These are phyloP conservation scores for Pyralis farinalis DNA, from an alignment of 2,888 invertebrate genomes.

Conservation along the genomic window DNA sequence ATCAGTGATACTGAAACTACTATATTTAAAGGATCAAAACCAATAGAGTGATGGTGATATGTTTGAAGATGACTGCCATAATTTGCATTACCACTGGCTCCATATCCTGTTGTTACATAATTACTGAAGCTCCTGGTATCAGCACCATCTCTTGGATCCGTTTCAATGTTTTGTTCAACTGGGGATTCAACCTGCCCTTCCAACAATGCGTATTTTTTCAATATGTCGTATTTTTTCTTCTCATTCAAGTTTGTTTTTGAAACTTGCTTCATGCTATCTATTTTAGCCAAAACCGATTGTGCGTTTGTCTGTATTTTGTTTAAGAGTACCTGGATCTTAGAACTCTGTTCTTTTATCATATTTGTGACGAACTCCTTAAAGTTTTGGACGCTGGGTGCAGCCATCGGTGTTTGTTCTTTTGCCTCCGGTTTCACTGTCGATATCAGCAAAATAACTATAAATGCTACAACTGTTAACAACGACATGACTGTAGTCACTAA, in stretches of 20 bases:
- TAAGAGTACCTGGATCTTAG: constrained; percentile 55
- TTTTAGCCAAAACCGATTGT: constrained; percentile 54
- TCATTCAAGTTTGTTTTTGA: constrained; percentile 17
- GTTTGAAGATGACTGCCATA: constrained; percentile 39
- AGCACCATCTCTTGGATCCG: constrained; percentile 23
- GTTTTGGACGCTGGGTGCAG: constrained; percentile 38
- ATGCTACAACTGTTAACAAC: constrained; percentile 47
- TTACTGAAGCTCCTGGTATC: constrained; percentile 51
- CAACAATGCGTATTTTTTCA: constrained; percentile 18
- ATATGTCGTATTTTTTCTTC: constrained; percentile 19
- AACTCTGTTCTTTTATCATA: constrained; percentile 63
- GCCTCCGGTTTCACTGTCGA: constrained; percentile 45
- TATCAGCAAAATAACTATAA: constrained; percentile 44
- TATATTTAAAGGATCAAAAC: constrained; percentile 75
- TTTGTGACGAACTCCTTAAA: constrained; percentile 57
- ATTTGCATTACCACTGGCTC: constrained; percentile 48
- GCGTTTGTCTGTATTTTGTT: constrained; percentile 65
- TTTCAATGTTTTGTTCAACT: constrained; percentile 30
- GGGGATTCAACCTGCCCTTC: constrained; percentile 58
- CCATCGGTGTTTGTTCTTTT: constrained; percentile 30
- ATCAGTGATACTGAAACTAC: constrained; percentile 70
- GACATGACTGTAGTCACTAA: constrained; percentile 52
- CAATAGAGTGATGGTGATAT: constrained; percentile 74
- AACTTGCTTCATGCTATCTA: constrained; percentile 47
- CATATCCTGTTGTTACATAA: constrained; percentile 53